Conservation (phyloP, 2,113 vertebrate species). For the Syngnathus typhle region DNA sequence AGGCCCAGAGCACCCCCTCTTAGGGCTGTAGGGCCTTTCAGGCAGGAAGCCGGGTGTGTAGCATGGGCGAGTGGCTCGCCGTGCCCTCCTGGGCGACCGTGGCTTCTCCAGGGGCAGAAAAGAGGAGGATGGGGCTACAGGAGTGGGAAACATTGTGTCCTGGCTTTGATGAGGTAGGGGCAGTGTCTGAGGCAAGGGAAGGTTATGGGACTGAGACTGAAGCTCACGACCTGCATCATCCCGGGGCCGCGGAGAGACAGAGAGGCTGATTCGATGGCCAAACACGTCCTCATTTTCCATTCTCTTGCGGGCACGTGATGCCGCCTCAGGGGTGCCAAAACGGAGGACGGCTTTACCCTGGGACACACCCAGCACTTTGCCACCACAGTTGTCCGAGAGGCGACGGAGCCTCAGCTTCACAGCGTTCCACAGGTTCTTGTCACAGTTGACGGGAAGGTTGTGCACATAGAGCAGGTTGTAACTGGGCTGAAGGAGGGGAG, state of each 20-base stretch:
- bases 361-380: slow-evolving; percentile 89
- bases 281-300: slow-evolving; percentile 98
- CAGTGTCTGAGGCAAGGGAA: slow-evolving; percentile 30
- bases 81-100: slow-evolving; percentile 85
- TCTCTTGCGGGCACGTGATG: slow-evolving; percentile 87
- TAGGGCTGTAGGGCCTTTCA: slow-evolving; percentile 74
- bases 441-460: slow-evolving; percentile 91
- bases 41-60: slow-evolving; percentile 72
- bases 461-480: slow-evolving; percentile 91
- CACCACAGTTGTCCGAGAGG: slow-evolving; percentile 94
- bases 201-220: slow-evolving; percentile 35
- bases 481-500: slow-evolving; percentile 78
- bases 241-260: slow-evolving; percentile 79
- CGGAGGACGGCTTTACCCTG: slow-evolving; percentile 86
- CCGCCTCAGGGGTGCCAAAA: slow-evolving; percentile 84
- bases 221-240: slow-evolving; percentile 59
- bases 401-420: slow-evolving; percentile 89
- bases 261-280: slow-evolving; percentile 85
- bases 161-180: slow-evolving; percentile 35
- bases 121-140: slow-evolving; percentile 43
- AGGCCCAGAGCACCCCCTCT: slow-evolving; percentile 73
- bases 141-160: slow-evolving; percentile 31
- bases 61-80: slow-evolving; percentile 77
- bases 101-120: slow-evolving; percentile 77
- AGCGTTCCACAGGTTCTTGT: slow-evolving; percentile 78